Evolutionary conservation across 2,888 invertebrate species (phyloP).

Genomic region (Tetragnatha montana): DNA sequence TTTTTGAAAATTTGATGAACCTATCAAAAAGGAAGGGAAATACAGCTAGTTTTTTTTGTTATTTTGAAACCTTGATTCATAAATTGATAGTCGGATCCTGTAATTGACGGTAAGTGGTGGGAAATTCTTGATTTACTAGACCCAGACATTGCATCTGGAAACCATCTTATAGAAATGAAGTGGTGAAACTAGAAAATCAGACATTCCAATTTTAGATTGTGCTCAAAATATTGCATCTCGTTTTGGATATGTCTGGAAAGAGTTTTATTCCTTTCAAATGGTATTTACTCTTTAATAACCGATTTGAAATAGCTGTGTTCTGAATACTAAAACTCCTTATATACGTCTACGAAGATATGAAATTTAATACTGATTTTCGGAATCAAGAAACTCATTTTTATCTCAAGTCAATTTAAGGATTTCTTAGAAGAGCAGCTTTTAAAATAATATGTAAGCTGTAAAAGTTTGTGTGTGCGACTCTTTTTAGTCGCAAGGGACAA

Average conservation of each 20-base stretch:
- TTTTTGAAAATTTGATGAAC: neutral
- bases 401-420: no score
- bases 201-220: neutral
- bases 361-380: no score
- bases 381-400: no score
- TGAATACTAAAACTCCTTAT: no score
- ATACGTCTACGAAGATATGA: no score
- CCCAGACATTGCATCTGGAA: neutral
- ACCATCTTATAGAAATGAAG: neutral
- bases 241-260: neutral
- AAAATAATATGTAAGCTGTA: no score
- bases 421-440: no score
- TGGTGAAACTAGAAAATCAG: neutral
- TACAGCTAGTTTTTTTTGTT: neutral
- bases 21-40: neutral
- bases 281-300: no score
- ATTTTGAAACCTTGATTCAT: neutral
- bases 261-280: no score
- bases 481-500: no score
- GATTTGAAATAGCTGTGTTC: no score
- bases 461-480: no score
- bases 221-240: neutral
- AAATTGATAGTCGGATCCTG: neutral
- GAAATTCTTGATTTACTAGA: neutral
- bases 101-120: neutral